A percentile compares a stretch with the other conserved stretches of the same genome.
These are phyloP conservation scores for Lipophrys pholis DNA, from an alignment of 2,113 vertebrate genomes.

Conservation along the genomic window DNA sequence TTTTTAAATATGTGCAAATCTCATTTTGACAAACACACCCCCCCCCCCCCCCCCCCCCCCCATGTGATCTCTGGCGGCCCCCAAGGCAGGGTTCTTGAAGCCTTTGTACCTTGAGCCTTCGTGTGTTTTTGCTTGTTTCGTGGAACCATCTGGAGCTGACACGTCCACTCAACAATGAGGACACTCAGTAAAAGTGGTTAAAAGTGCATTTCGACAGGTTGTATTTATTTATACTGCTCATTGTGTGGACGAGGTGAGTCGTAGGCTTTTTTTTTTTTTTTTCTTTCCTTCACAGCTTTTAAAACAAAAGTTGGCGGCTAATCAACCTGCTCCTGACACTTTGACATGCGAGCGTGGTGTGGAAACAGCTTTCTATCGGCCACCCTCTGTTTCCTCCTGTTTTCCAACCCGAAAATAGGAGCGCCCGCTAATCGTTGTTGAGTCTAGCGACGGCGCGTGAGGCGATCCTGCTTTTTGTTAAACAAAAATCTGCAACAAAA, in stretches of 20 bases:
- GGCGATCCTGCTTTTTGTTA: constrained; percentile 58
- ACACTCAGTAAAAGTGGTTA: constrained; percentile 21
- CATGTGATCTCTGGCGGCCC: too few species aligned
- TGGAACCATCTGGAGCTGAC: not conserved
- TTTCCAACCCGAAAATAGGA: constrained; percentile 84
- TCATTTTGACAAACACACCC: too few species aligned
- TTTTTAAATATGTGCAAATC: too few species aligned
- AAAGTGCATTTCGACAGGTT: constrained; percentile 28
- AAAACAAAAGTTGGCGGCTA: constrained; percentile 64
- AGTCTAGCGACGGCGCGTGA: constrained; percentile 56
- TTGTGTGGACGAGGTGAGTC: constrained; percentile 37
- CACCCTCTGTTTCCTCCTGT: constrained; percentile 83
- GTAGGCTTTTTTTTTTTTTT: too few species aligned
- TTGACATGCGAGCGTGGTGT: constrained; percentile 75
- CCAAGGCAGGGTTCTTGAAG: too few species aligned
- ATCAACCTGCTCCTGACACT: constrained; percentile 71
- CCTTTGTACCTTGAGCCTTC: too few species aligned
- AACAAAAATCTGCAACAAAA: constrained; percentile 46
- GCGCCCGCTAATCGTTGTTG: constrained; percentile 77
- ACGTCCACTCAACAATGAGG: constrained; percentile 9
- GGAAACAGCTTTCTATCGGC: constrained; percentile 79
- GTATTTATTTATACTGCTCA: constrained; percentile 30
- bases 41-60: too few species aligned
- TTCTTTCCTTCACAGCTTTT: constrained; percentile 35
- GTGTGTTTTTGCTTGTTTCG: too few species aligned